Conservation (phyloP, 2,797 vertebrate genomes). For the Botia kubotai region DNA sequence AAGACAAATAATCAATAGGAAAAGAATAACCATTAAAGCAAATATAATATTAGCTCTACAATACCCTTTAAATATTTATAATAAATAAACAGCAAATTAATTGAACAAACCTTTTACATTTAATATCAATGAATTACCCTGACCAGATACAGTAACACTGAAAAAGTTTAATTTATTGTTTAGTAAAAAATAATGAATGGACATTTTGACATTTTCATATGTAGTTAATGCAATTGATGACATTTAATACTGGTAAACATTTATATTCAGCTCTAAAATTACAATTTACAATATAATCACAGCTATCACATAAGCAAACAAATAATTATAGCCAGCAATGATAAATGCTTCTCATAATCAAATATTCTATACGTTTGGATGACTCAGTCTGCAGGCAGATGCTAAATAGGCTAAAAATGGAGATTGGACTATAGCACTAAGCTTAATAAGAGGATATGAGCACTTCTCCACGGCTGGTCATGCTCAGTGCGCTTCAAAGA, state of each 20-base stretch:
- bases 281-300: no score
- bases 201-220: no score
- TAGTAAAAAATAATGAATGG: not conserved
- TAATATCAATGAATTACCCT: no score
- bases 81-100: not conserved
- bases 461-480: constrained; percentile 67
- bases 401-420: constrained; percentile 58
- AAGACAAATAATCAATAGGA: not conserved
- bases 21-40: not conserved
- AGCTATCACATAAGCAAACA: no score
- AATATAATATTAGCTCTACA: not conserved
- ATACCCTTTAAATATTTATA: not conserved
- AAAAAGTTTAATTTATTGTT: no score
- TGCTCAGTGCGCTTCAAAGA: constrained; percentile 67
- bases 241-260: no score
- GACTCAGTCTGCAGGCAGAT: constrained; percentile 68
- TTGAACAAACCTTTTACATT: no score
- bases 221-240: no score
- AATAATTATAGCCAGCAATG: no score
- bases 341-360: no score
- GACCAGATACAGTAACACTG: no score
- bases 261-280: no score
- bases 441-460: constrained; percentile 63
- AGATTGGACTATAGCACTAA: constrained; percentile 54
- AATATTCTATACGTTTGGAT: not conserved